Conservation (phyloP, 1,140 invertebrate species). For the Cotesia vestalis region DNA sequence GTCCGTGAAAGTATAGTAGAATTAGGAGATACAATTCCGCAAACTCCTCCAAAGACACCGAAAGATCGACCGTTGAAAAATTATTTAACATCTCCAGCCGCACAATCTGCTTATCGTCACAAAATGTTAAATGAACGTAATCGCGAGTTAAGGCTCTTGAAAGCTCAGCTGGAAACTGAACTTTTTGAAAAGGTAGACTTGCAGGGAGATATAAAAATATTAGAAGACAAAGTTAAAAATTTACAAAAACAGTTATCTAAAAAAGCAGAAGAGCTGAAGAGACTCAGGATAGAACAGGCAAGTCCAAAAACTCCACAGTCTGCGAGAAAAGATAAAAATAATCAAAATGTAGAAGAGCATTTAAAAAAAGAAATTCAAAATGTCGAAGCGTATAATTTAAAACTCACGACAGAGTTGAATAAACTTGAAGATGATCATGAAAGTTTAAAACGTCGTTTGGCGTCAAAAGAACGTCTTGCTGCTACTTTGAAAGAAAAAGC, state of each 20-base stretch:
- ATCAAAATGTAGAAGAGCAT: constrained; percentile 39
- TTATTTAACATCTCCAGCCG: constrained; percentile 58
- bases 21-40: constrained; percentile 33
- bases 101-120: constrained; percentile 49
- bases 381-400: constrained; percentile 49
- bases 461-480: constrained; percentile 40
- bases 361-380: constrained; percentile 54
- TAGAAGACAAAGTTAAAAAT: constrained; percentile 51
- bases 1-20: constrained; percentile 47
- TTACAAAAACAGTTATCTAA: constrained; percentile 52
- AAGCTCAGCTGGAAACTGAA: constrained; percentile 53
- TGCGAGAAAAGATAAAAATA: constrained; percentile 39
- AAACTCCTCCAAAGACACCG: constrained; percentile 41
- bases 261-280: constrained; percentile 50
- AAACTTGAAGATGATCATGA: constrained; percentile 52
- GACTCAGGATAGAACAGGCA: constrained; percentile 42
- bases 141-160: constrained; percentile 52
- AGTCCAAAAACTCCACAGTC: constrained; percentile 48
- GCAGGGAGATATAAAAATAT: constrained; percentile 54
- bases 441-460: constrained; percentile 44
- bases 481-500: constrained; percentile 48
- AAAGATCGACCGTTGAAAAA: constrained; percentile 45
- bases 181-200: constrained; percentile 59
- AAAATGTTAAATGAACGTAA: constrained; percentile 53
- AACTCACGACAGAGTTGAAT: constrained; percentile 49